Percentiles rank a stretch among this genome's conserved stretches.
phyloP scores from a whole-genome alignment of 2,888 invertebrate species.

The Epicampocera succincta region DNA sequence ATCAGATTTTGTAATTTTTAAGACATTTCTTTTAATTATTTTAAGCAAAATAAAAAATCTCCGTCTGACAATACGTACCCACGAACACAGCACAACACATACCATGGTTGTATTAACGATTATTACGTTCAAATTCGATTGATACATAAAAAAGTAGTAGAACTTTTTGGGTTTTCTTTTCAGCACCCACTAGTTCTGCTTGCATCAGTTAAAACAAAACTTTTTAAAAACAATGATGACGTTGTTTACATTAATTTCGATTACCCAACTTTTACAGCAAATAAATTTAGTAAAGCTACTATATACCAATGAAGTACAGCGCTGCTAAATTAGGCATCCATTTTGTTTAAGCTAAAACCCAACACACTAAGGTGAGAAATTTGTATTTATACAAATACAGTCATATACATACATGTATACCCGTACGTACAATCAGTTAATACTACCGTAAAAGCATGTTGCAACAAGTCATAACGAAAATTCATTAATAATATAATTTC shows the following conservation, averaged over 20 bases:
- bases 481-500: no score
- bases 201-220: not conserved
- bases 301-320: constrained; percentile 33
- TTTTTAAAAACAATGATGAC: not conserved
- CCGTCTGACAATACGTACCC: constrained; percentile 67
- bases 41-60: constrained; percentile 62
- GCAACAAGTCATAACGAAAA: no score
- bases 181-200: not conserved
- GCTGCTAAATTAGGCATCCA: constrained; percentile 38
- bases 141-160: constrained; percentile 63
- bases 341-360: constrained; percentile 37
- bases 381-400: no score
- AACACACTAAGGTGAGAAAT: constrained; percentile 25
- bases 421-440: no score
- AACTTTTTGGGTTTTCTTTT: not conserved
- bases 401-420: no score
- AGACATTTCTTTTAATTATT: constrained; percentile 49
- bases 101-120: constrained; percentile 58
- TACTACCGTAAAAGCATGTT: no score
- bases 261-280: not conserved
- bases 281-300: constrained; percentile 5
- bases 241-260: not conserved
- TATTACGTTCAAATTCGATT: constrained; percentile 23
- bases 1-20: constrained; percentile 30
- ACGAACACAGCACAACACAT: constrained; percentile 69